phyloP scores from a whole-genome alignment of 2,888 invertebrate genomes.

The Sinhomidia bicolor region DNA sequence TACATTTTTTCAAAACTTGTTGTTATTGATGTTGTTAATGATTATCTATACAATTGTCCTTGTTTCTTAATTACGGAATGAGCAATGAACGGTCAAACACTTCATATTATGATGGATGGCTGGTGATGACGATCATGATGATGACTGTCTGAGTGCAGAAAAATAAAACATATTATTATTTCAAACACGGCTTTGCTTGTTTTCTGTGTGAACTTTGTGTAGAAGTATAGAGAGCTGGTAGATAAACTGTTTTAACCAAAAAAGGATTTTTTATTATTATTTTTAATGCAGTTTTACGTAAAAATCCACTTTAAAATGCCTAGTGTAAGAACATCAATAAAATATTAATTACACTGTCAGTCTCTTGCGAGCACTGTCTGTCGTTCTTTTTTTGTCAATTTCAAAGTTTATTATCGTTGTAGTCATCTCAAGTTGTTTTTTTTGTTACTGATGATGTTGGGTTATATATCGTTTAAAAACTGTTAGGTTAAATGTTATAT shows the following conservation, averaged over 20 bases:
- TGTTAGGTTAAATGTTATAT: slow-evolving; percentile 29
- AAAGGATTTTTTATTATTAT: neutral
- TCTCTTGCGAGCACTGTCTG: too few species aligned
- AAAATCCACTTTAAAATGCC: neutral
- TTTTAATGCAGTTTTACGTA: slow-evolving; percentile 1
- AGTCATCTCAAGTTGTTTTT: slow-evolving; percentile 40
- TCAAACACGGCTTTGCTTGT: neutral
- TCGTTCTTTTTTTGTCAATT: neutral
- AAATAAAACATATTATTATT: too few species aligned
- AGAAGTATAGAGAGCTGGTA: neutral
- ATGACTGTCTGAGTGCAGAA: neutral
- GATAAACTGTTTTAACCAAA: slow-evolving; percentile 13
- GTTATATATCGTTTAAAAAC: neutral
- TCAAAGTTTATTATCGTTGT: neutral
- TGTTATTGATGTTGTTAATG: slow-evolving; percentile 54
- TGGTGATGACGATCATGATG: too few species aligned
- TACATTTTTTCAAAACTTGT: slow-evolving; percentile 42
- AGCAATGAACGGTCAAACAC: slow-evolving; percentile 53
- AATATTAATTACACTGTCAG: neutral
- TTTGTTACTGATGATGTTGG: neutral
- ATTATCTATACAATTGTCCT: slow-evolving; percentile 55
- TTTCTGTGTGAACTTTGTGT: slow-evolving; percentile 9
- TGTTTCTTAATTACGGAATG: slow-evolving; percentile 57
- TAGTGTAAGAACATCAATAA: neutral
- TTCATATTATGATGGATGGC: slow-evolving; percentile 35